These are phyloP conservation scores for Pristionchus pacificus DNA, from an alignment of 1,140 invertebrate genomes.

Conservation along the genomic window DNA sequence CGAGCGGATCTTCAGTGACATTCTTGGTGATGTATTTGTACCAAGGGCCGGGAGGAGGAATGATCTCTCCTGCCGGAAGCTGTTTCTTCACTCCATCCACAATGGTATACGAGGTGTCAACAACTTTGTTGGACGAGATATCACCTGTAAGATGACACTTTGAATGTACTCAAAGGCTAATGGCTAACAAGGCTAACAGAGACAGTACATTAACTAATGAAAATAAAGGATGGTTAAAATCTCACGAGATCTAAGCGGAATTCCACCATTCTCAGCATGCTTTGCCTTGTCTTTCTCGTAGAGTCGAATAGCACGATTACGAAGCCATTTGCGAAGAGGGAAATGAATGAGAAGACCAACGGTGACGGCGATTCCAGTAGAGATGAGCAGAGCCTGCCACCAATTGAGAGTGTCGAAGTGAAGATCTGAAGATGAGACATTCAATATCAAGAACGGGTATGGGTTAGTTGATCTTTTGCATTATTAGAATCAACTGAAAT, in stretches of 20 bases:
- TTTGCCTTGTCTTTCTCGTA: background rate
- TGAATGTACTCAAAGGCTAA: background rate
- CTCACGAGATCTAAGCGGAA: no score
- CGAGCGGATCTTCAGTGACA: slow-evolving; percentile 26
- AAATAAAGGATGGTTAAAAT: no score
- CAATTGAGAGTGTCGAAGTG: slow-evolving; percentile 25
- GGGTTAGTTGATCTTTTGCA: no score
- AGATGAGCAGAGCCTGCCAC: slow-evolving; percentile 18
- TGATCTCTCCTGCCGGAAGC: background rate
- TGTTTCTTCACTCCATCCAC: background rate
- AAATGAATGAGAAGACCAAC: slow-evolving; percentile 16
- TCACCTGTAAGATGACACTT: background rate
- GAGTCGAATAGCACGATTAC: background rate
- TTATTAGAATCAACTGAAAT: no score
- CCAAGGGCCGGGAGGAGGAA: slow-evolving; percentile 12
- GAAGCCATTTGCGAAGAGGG: slow-evolving; percentile 3
- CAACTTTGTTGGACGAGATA: background rate
- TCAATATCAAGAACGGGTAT: no score
- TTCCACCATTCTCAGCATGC: background rate
- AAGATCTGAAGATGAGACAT: slow-evolving; percentile 23
- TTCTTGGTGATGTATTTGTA: slow-evolving; percentile 26
- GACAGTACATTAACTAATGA: no score
- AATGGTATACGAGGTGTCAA: background rate
- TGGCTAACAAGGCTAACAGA: no score
- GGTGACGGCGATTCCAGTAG: slow-evolving; percentile 17